phyloP scores from a whole-genome alignment of 2,888 invertebrate genomes.

The Caenorhabditis panamensis region DNA sequence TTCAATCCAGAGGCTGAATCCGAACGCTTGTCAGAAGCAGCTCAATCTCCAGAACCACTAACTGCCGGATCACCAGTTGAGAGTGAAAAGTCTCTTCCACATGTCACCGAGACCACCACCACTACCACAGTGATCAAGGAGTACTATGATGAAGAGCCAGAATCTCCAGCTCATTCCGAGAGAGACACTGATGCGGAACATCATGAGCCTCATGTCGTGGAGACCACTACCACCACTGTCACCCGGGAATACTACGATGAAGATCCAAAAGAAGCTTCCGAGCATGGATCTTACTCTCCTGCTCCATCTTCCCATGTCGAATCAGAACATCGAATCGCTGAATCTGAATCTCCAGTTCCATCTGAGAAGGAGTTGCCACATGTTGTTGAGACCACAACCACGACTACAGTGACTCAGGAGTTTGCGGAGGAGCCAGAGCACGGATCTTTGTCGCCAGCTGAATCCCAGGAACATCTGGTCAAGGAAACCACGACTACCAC shows the following conservation, averaged over 20 bases:
- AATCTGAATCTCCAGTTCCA: constrained; percentile 13
- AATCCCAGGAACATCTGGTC: neutral
- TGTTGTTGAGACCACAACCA: constrained; percentile 35
- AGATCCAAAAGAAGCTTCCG: too few species aligned
- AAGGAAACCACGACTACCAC: constrained; percentile 5
- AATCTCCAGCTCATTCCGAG: constrained; percentile 20
- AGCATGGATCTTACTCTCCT: neutral
- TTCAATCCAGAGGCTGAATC: neutral
- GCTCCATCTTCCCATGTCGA: constrained; percentile 16
- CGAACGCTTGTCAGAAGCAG: neutral
- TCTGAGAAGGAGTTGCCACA: constrained; percentile 5
- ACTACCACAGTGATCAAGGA: constrained; percentile 11
- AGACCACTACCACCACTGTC: constrained; percentile 23
- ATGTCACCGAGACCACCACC: neutral
- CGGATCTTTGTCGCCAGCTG: neutral
- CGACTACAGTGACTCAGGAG: constrained; percentile 4
- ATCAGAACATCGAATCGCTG: neutral
- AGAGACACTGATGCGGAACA: neutral
- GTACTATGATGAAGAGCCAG: neutral
- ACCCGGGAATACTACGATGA: constrained; percentile 30
- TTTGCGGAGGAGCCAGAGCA: constrained; percentile 14
- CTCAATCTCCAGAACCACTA: constrained; percentile 17
- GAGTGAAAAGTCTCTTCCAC: neutral
- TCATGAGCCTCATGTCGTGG: constrained; percentile 13
- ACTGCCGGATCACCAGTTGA: constrained; percentile 8